Evolutionary conservation across 2,113 vertebrate genomes (phyloP).

Genomic region (Hucho hucho): DNA sequence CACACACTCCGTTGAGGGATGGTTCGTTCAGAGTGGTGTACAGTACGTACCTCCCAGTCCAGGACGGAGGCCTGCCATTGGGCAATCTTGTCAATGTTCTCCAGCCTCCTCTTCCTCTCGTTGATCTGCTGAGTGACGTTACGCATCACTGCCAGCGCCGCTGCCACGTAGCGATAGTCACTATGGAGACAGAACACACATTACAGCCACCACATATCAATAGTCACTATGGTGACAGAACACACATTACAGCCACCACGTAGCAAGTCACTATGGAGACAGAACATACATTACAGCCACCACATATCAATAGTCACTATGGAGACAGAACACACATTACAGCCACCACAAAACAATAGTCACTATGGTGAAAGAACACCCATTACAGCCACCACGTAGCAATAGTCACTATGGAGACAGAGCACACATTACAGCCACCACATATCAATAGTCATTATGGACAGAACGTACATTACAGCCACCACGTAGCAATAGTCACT

Average conservation of each 20-base stretch:
- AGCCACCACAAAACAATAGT: neutral
- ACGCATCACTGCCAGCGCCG: slow-evolving; percentile 96
- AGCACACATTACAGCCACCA: neutral
- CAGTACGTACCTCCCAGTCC: slow-evolving; percentile 92
- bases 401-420: neutral
- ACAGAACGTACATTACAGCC: neutral
- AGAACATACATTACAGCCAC: neutral
- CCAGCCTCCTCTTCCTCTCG: slow-evolving; percentile 93
- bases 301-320: neutral
- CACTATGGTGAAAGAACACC: neutral
- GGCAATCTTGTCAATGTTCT: slow-evolving; percentile 99
- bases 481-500: too few relatives aligned
- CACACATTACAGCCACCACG: neutral
- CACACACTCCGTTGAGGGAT: neutral
- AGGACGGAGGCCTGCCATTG: slow-evolving; percentile 98
- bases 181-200: slow-evolving; percentile 56
- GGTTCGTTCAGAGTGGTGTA: neutral
- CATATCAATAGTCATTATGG: too few relatives aligned
- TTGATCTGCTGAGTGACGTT: slow-evolving; percentile 99
- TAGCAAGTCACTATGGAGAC: neutral
- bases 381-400: neutral
- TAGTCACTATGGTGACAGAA: neutral
- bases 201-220: neutral
- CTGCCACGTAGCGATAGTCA: slow-evolving; percentile 97
- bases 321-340: neutral